phyloP scores from a whole-genome alignment of 2,888 invertebrate species.

The Malthinus seriepunctatus region DNA sequence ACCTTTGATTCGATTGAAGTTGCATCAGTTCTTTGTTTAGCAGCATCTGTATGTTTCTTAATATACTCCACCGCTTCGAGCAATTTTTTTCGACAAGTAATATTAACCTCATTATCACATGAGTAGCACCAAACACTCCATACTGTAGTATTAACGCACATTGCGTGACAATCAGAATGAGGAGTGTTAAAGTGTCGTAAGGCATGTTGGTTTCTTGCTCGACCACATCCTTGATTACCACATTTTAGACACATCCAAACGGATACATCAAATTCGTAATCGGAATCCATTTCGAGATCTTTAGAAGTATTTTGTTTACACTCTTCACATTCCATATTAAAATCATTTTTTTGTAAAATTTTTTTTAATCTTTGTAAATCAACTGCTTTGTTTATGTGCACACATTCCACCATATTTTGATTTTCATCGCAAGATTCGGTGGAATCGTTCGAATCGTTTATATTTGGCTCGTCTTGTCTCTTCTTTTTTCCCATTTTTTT shows the following conservation, averaged over 20 bases:
- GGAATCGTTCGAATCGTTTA: constrained; percentile 67
- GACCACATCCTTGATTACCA: constrained; percentile 76
- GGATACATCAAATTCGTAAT: constrained; percentile 56
- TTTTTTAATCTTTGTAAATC: constrained; percentile 66
- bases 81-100: constrained; percentile 66
- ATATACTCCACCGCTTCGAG: constrained; percentile 75
- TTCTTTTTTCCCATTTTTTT: constrained; percentile 74
- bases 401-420: constrained; percentile 65
- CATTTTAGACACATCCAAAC: constrained; percentile 84
- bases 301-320: constrained; percentile 40
- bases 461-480: constrained; percentile 69
- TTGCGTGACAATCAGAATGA: constrained; percentile 74
- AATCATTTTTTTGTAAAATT: constrained; percentile 54
- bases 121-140: constrained; percentile 81
- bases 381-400: constrained; percentile 71
- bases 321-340: constrained; percentile 59
- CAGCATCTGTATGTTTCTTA: constrained; percentile 58
- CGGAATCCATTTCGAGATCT: constrained; percentile 39
- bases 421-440: constrained; percentile 74
- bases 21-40: constrained; percentile 9
- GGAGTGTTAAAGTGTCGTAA: constrained; percentile 74
- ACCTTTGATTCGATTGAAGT: neutral
- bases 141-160: constrained; percentile 71
- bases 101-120: constrained; percentile 72
- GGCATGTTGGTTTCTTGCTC: constrained; percentile 70